phyloP scores from a whole-genome alignment of 2,113 vertebrate genomes.

The Lepus timidus region DNA sequence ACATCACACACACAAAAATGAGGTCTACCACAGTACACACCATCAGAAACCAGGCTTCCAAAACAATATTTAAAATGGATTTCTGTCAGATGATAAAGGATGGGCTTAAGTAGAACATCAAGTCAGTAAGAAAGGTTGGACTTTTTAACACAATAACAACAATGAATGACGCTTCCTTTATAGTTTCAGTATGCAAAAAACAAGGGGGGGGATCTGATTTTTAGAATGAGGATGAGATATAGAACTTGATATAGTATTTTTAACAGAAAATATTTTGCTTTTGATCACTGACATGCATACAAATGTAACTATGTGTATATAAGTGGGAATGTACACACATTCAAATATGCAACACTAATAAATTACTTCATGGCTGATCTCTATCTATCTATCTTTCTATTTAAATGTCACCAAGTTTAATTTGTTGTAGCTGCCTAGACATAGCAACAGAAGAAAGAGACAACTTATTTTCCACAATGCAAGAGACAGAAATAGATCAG shows the following conservation, averaged over 20 bases:
- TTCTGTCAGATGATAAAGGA: constrained; percentile 75
- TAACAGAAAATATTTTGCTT: not conserved
- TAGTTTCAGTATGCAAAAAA: constrained; percentile 5
- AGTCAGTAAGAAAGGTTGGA: constrained; percentile 67
- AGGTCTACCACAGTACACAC: constrained; percentile 47
- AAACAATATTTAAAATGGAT: constrained; percentile 82
- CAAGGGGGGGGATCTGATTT: not conserved
- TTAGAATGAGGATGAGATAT: not conserved
- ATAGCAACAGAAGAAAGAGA: not conserved
- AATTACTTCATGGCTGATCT: not conserved
- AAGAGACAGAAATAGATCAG: not conserved
- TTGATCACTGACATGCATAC: not conserved
- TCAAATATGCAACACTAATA: not conserved
- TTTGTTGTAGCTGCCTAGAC: not conserved
- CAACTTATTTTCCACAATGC: not conserved
- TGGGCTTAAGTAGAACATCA: constrained; percentile 56
- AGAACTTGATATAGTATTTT: not conserved
- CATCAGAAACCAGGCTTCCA: constrained; percentile 71
- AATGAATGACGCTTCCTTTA: constrained; percentile 52
- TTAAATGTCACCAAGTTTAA: constrained; percentile 16
- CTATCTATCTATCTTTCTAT: not conserved
- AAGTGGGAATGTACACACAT: not conserved
- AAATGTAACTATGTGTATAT: not conserved
- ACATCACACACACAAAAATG: constrained; percentile 73
- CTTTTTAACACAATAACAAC: constrained; percentile 66